Evolutionary conservation across 1,140 invertebrate species (phyloP).

Genomic region (Euglossa dilemma): DNA sequence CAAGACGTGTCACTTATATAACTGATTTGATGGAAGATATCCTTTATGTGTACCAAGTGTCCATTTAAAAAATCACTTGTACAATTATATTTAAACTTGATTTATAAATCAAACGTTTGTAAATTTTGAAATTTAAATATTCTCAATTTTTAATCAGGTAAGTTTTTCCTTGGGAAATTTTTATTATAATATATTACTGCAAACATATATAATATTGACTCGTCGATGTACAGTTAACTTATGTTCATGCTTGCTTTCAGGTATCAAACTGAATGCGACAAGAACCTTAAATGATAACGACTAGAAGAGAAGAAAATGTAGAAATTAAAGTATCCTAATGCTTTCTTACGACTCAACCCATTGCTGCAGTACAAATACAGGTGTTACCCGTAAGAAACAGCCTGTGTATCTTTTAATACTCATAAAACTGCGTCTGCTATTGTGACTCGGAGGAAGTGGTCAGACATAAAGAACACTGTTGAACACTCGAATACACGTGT

Average conservation of each 20-base stretch:
- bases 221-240: background rate
- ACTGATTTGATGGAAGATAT: background rate
- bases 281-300: background rate
- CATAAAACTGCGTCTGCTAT: conserved; percentile 8
- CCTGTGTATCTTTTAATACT: background rate
- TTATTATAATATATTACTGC: no score
- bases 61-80: background rate
- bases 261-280: background rate
- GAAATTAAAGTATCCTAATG: background rate
- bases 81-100: background rate
- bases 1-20: conserved; percentile 1
- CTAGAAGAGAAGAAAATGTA: background rate
- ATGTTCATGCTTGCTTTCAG: background rate
- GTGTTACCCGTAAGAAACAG: background rate
- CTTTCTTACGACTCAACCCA: background rate
- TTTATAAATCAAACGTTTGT: background rate
- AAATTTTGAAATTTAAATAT: background rate
- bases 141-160: background rate
- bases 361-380: conserved; percentile 21
- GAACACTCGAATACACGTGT: background rate
- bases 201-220: background rate
- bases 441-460: background rate
- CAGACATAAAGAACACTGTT: background rate
- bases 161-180: background rate
- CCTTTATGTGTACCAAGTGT: background rate